Evolutionary conservation across 2,113 vertebrate genomes (phyloP).

Genomic region (Neopipo cinnamomea): DNA sequence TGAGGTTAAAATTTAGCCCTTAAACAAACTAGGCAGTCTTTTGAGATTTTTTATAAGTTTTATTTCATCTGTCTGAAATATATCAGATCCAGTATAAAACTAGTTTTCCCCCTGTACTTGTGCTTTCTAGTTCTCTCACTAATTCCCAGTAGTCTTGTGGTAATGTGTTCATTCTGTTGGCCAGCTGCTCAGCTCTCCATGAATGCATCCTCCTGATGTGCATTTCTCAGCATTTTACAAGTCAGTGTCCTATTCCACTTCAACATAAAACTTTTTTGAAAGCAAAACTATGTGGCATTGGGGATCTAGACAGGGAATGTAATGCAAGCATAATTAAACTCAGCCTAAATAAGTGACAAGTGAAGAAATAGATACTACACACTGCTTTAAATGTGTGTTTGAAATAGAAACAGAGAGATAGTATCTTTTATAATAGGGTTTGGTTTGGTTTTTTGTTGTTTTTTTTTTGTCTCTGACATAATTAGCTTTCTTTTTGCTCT

Average conservation of each 20-base stretch:
- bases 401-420: not conserved
- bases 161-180: slow-evolving; percentile 16
- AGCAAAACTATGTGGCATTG: not conserved
- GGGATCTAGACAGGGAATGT: not conserved
- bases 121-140: slow-evolving; percentile 28
- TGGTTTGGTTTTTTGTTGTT: not conserved
- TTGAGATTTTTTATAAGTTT: not conserved
- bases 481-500: not conserved
- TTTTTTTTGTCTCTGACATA: not conserved
- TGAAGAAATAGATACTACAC: not conserved
- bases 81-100: not conserved
- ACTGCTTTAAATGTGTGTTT: not conserved
- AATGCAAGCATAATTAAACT: not conserved
- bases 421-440: not conserved
- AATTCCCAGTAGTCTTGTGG: slow-evolving; percentile 28
- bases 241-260: not conserved
- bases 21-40: not conserved
- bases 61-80: not conserved
- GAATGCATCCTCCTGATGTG: not conserved
- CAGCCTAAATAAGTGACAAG: not conserved
- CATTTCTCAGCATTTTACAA: not conserved
- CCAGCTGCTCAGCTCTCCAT: slow-evolving; percentile 18
- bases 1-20: not conserved
- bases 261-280: not conserved
- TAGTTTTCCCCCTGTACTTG: not conserved